Evolutionary conservation across 2,797 vertebrate genomes (phyloP).

Genomic region (Poeciliopsis paucimaculata): DNA sequence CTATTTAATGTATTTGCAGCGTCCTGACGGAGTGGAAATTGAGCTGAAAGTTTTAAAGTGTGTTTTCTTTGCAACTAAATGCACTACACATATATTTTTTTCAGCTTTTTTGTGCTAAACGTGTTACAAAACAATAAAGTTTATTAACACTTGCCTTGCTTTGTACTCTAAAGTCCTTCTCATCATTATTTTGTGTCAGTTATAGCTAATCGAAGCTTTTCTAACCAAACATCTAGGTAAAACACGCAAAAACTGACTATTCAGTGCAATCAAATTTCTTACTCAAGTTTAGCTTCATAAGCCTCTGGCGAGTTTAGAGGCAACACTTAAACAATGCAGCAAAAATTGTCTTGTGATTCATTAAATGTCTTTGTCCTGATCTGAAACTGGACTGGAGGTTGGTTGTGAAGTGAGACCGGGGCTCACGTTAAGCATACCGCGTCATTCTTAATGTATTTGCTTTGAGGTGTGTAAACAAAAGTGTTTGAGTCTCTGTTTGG

Average conservation of each 20-base stretch:
- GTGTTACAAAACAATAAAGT: not conserved
- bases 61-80: not conserved
- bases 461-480: slow-evolving; percentile 56
- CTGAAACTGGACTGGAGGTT: slow-evolving; percentile 28
- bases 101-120: not conserved
- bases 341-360: not conserved
- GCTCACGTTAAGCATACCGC: slow-evolving; percentile 33
- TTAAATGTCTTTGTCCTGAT: not conserved
- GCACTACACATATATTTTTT: not conserved
- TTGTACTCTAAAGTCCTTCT: not conserved
- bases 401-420: slow-evolving; percentile 49
- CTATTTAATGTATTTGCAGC: too few species aligned
- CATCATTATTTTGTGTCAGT: not conserved
- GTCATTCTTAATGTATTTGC: slow-evolving; percentile 55
- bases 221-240: not conserved
- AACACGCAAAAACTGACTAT: not conserved
- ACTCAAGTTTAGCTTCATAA: slow-evolving; percentile 27
- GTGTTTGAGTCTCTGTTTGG: slow-evolving; percentile 40
- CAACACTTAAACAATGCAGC: not conserved
- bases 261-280: slow-evolving; percentile 9
- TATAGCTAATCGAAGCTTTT: not conserved
- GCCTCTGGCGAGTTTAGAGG: not conserved
- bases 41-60: not conserved
- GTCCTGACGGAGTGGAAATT: not conserved
- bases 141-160: not conserved